Evolutionary conservation across 2,113 vertebrate species (phyloP), one percentile per base, ranked within the genome.

Genomic region (Hoplias malabaricus): DNA sequence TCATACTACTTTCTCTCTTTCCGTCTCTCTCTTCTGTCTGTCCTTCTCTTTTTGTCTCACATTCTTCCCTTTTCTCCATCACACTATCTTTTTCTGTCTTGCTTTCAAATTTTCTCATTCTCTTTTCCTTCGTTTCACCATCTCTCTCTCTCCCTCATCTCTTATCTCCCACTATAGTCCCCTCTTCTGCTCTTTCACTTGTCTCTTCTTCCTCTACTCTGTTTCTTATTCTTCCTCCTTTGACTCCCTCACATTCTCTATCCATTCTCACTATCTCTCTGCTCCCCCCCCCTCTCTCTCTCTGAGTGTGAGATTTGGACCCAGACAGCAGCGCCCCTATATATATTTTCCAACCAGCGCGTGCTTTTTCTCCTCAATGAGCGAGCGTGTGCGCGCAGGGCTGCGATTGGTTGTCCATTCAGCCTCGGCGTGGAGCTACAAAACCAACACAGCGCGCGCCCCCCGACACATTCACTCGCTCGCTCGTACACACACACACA

Each of bases 321-420:
- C 84, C 69, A 87, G 84, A 86, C 86, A 87, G 87, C 82, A 78
- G 87, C 48, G 19, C 84, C 86, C 89, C 88, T 91, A 92, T 92
- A 92, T 84, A 86, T 92, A 92, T 84, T 84, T 90, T 86, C 89
- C 85, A 87, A 87, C 87, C 87, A 86, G 87, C 82, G 88, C 86
- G 83, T 83, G 87, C 88, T 90, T 88, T 80, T n/a, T 87, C 88
- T 86, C 21, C 89, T 91, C 90, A 91, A 86, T 90, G 92, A 90
- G 88, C 89, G 48, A 80, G 43, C 76, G 80, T 85, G 91, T 80
- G 43, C 76, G 80, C 85, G 91, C 62, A 69, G 86, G 80, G 82
- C 87, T 34, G 84, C 81, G 85, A 89, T 87, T 86, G 88, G 86
- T 88, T 84, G 91, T 77, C 13, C 25, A 50, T 62, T 0, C 61